Evolutionary conservation across 1,140 invertebrate genomes (phyloP).

Genomic region (Pseudomyrmex concolor): DNA sequence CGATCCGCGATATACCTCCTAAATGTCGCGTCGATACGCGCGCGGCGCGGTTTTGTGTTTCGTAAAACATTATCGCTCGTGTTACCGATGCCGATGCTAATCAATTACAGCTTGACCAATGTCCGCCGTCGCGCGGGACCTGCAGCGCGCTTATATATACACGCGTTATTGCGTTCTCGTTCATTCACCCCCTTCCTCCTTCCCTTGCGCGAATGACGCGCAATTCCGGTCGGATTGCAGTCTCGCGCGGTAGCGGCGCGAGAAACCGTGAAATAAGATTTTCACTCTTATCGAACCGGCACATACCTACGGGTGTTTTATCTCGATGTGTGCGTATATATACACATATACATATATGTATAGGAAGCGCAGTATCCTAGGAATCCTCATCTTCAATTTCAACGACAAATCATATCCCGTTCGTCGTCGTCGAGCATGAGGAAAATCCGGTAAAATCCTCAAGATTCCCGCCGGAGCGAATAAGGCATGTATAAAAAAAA

Average conservation of each 20-base stretch:
- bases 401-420: conserved; percentile 1
- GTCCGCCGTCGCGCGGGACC: not conserved
- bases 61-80: conserved; percentile 51
- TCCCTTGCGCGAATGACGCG: not conserved
- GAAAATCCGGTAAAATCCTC: not conserved
- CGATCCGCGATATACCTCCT: conserved; percentile 54
- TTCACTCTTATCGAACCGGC: not conserved
- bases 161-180: conserved; percentile 31
- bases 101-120: conserved; percentile 54
- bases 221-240: not conserved
- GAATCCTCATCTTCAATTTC: conserved; percentile 5
- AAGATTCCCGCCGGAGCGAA: too few relatives aligned
- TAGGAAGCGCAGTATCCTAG: too few relatives aligned
- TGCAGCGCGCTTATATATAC: conserved; percentile 1
- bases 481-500: too few relatives aligned
- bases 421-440: conserved; percentile 5
- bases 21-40: conserved; percentile 40
- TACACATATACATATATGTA: too few relatives aligned
- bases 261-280: not conserved
- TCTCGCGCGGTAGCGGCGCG: not conserved
- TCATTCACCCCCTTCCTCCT: conserved; percentile 9
- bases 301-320: too few relatives aligned
- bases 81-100: conserved; percentile 51
- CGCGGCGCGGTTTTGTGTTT: conserved; percentile 51
- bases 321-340: too few relatives aligned